Percentiles rank a stretch among this genome's conserved stretches.
phyloP scores from a whole-genome alignment of 2,113 vertebrate species.

The Rostratula benghalensis region DNA sequence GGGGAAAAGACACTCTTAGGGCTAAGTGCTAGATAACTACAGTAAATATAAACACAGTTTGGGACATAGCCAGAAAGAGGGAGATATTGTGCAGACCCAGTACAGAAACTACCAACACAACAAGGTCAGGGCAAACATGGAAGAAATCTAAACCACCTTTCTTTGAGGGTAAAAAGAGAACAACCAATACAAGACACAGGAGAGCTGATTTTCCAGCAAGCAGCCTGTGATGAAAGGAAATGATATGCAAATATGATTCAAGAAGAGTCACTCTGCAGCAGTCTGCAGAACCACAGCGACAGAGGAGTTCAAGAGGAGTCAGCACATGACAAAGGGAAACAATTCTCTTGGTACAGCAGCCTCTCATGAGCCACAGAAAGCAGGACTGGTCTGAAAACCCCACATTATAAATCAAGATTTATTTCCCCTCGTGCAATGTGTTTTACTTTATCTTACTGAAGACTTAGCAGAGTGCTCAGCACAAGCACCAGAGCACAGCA shows the following conservation, averaged over 20 bases:
- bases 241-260: neutral
- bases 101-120: neutral
- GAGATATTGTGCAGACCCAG: neutral
- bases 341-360: neutral
- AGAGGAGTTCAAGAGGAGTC: neutral
- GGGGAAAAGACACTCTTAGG: neutral
- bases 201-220: constrained; percentile 2
- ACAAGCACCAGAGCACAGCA: neutral
- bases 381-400: neutral
- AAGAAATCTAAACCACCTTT: neutral
- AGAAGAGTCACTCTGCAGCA: constrained; percentile 1
- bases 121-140: neutral
- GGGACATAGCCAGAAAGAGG: neutral
- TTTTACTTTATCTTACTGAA: neutral
- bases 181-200: neutral
- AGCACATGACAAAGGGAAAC: neutral
- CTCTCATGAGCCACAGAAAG: neutral
- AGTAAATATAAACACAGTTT: neutral
- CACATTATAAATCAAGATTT: neutral
- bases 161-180: neutral
- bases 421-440: neutral
- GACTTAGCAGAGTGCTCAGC: neutral
- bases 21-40: neutral
- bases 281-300: constrained; percentile 33
- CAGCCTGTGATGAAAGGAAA: neutral